Base-by-base conservation (phyloP, 2,113 vertebrate species). In the Spizaetus ornatus region DNA sequence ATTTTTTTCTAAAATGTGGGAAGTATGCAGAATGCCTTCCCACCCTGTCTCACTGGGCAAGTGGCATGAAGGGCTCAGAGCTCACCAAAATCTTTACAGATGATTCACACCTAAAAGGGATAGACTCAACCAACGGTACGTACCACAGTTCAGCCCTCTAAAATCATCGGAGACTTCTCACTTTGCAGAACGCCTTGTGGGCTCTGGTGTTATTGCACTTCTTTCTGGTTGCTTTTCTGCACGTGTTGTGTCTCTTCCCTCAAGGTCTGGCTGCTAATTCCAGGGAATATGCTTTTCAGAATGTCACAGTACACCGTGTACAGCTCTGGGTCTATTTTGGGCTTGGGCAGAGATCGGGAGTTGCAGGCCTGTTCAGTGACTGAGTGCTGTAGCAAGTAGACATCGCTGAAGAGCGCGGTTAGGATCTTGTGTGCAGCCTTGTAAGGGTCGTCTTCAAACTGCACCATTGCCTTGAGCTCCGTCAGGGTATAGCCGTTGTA, bases 401-500 rank as follows among this genome's bases (percentile, higher is more conserved):
- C 81, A 5, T 97, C 95, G 2, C 95, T 95, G 97, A 96, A 97
- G 81, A 97, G 96, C 1, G 50, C 95, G 0, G 81, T 85, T 31
- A 96, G 96, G 90, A 97, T 97, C 74, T 90, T 97, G 94, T 97
- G 96, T 59, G 97, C 96, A 10, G 97, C 97, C 43, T 87, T 89
- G 88, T 89, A 97, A 45, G 97, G 97, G 61, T 97, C 95, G 0
- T 96, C 90, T 82, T 97, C 97, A 10, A 43, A 89, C 93, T 97
- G 96, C 78, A 93, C 97, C 97, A 97, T 96, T 15, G 95, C 97
- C 96, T 90, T 94, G 73, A 97, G 97, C 97, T 97, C 97, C 5
- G 0, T 90, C 92, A 97, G 86, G 74, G 96, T 97, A 29, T 97
- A 95, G 56, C 97, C 97, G 0, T 97, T 96, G 96, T 97, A 97